A percentile compares a stretch with the other conserved stretches of the same genome.
These are phyloP conservation scores for Alaudala cheleensis DNA, from an alignment of 2,113 vertebrate species.

Conservation along the genomic window DNA sequence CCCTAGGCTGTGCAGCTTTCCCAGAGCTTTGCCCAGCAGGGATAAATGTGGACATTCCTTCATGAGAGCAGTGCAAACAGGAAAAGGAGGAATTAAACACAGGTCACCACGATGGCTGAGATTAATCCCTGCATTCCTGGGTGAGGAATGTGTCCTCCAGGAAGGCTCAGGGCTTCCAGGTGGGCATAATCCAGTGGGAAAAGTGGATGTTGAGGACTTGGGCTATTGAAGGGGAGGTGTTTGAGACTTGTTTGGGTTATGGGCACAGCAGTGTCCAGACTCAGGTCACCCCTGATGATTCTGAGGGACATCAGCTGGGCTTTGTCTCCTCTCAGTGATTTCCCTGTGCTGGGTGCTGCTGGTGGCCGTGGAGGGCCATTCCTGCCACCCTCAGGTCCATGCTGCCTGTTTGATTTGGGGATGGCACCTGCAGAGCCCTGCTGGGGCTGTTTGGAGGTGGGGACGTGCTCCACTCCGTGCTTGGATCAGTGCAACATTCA, in stretches of 20 bases:
- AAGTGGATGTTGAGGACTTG: neutral
- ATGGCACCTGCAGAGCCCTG: neutral
- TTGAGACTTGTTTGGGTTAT: neutral
- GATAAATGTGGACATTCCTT: neutral
- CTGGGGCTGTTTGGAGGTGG: neutral
- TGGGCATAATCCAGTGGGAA: neutral
- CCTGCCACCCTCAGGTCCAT: neutral
- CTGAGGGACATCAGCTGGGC: neutral
- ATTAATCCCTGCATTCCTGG: neutral
- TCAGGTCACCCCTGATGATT: neutral
- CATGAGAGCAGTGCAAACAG: neutral
- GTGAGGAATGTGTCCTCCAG: neutral
- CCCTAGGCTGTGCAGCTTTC: neutral
- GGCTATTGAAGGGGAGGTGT: neutral
- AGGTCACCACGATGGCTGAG: neutral
- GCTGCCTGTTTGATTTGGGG: neutral
- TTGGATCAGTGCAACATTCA: neutral
- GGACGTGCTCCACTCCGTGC: accelerated
- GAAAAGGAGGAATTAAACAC: neutral
- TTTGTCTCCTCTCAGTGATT: neutral
- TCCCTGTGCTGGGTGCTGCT: accelerated
- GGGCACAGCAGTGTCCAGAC: neutral
- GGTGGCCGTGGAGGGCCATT: neutral
- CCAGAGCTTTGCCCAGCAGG: neutral
- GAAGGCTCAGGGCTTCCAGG: neutral